Evolutionary conservation across 2,888 invertebrate genomes (phyloP).

Genomic region (Tuta absoluta): DNA sequence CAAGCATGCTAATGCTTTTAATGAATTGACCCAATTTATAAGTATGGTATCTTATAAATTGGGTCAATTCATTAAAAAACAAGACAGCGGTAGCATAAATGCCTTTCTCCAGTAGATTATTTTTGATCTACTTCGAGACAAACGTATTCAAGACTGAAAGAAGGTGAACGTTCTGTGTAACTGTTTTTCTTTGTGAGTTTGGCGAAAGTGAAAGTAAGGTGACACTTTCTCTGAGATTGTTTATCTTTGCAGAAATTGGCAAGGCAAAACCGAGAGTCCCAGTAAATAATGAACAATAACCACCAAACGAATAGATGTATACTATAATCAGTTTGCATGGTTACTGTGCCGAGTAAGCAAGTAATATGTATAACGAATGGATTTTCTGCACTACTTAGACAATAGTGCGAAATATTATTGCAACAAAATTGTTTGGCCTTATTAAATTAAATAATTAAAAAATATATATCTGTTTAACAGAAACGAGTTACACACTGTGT

Average conservation of each 20-base stretch:
- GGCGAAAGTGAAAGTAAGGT: slow-evolving; percentile 49
- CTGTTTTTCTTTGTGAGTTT: slow-evolving; percentile 29
- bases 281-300: neutral
- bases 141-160: neutral
- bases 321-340: neutral
- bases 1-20: no score
- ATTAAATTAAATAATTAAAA: no score
- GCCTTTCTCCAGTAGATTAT: slow-evolving; percentile 3
- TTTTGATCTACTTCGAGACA: neutral
- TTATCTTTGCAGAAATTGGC: neutral
- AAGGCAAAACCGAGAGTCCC: neutral
- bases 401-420: slow-evolving; percentile 29
- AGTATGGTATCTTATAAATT: neutral
- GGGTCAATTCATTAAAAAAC: neutral
- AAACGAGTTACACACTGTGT: slow-evolving; percentile 13
- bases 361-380: slow-evolving; percentile 35
- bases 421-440: no score
- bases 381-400: slow-evolving; percentile 38
- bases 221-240: slow-evolving; percentile 28
- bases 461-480: neutral
- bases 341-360: slow-evolving; percentile 28
- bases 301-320: no score
- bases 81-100: neutral
- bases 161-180: slow-evolving; percentile 4
- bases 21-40: no score